These are phyloP conservation scores for Graphium colonna DNA, from an alignment of 2,888 invertebrate genomes.

Conservation along the genomic window DNA sequence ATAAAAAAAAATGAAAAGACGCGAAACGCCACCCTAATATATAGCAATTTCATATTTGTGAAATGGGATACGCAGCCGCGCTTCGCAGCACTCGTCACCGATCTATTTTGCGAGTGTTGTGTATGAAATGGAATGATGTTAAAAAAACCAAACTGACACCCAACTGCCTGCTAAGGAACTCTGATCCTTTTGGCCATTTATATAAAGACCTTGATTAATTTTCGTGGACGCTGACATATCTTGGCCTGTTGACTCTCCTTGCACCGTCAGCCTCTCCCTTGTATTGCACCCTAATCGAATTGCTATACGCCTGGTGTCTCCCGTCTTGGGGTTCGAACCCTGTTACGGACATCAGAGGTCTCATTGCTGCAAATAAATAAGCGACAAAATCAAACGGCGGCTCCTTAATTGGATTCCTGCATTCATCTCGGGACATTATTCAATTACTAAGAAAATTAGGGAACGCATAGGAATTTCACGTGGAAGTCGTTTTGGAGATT, in stretches of 20 bases:
- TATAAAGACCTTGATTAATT: slow-evolving; percentile 26
- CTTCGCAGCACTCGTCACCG: slow-evolving; percentile 64
- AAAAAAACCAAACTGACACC: slow-evolving; percentile 6
- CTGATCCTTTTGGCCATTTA: slow-evolving; percentile 23
- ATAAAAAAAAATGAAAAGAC: slow-evolving; percentile 32
- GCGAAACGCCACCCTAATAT: slow-evolving; percentile 59
- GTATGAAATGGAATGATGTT: slow-evolving; percentile 71
- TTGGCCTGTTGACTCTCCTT: slow-evolving; percentile 42
- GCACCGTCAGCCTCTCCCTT: slow-evolving; percentile 71
- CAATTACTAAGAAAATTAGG: slow-evolving; percentile 43
- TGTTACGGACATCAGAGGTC: slow-evolving; percentile 67
- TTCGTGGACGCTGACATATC: slow-evolving; percentile 30
- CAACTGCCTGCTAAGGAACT: not conserved
- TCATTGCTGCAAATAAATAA: slow-evolving; percentile 73
- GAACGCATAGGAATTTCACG: not conserved
- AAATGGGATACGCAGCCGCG: slow-evolving; percentile 59
- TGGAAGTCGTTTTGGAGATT: too few species aligned
- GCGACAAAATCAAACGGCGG: slow-evolving; percentile 65
- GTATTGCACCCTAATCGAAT: slow-evolving; percentile 78
- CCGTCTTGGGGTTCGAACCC: slow-evolving; percentile 67
- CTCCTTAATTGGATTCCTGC: slow-evolving; percentile 69
- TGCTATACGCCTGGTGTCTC: slow-evolving; percentile 71
- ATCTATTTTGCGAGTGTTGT: slow-evolving; percentile 74
- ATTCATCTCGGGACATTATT: slow-evolving; percentile 61
- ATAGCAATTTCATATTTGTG: slow-evolving; percentile 73